Conservation (phyloP, 1,140 invertebrate genomes). For the Drosophila serrata region DNA sequence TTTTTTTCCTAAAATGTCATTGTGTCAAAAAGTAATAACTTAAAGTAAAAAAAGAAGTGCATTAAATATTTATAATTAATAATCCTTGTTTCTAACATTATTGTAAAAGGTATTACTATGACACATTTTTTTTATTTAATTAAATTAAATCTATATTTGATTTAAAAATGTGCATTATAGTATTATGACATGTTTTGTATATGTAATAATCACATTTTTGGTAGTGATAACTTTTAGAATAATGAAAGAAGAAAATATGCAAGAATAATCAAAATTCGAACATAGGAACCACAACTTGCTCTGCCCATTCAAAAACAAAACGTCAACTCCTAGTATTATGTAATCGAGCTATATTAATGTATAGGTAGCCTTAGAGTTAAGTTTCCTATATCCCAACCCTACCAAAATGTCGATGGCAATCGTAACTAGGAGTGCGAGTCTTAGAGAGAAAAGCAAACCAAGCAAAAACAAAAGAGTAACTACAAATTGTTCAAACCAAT, state of each 20-base stretch:
- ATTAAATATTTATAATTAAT: neutral
- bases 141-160: neutral
- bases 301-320: conserved; percentile 47
- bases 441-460: conserved; percentile 21
- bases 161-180: neutral
- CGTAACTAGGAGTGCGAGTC: conserved; percentile 41
- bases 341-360: conserved; percentile 70
- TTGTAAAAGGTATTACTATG: neutral
- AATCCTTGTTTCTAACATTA: neutral
- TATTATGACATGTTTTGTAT: neutral
- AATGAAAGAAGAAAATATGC: conserved; percentile 24
- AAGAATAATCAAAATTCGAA: conserved; percentile 68
- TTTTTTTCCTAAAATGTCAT: neutral
- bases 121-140: neutral
- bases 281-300: conserved; percentile 25
- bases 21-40: neutral
- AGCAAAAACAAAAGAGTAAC: conserved; percentile 37
- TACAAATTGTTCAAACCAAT: conserved; percentile 66
- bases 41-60: neutral
- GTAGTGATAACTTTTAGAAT: neutral
- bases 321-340: conserved; percentile 75
- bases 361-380: conserved; percentile 64
- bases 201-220: neutral
- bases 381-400: conserved; percentile 28
- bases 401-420: conserved; percentile 37